A percentile compares a stretch with the other conserved stretches of the same genome.
These are phyloP conservation scores for Piprites chloris DNA, from an alignment of 2,113 vertebrate genomes.

Conservation along the genomic window DNA sequence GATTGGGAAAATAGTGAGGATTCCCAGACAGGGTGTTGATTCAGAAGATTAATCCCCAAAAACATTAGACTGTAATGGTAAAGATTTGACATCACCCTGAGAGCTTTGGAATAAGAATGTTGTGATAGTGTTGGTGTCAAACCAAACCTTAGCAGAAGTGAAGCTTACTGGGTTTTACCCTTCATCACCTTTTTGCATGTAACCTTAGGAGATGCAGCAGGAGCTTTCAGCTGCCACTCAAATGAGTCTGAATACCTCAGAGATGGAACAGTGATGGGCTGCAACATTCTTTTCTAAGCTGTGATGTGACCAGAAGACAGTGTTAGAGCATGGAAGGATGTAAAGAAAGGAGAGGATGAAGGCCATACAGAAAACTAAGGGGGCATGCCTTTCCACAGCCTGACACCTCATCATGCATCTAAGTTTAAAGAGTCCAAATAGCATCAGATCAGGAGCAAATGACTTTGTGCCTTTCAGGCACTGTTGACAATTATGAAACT, in stretches of 20 bases:
- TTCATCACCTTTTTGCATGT: background rate
- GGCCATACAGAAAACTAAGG: background rate
- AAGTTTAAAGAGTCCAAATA: background rate
- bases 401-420: background rate
- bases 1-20: background rate
- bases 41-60: background rate
- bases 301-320: background rate
- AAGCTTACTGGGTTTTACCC: background rate
- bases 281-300: background rate
- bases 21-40: background rate
- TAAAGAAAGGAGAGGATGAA: background rate
- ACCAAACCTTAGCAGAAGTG: background rate
- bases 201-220: background rate
- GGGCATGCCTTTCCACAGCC: background rate
- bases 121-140: background rate
- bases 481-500: background rate
- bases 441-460: background rate
- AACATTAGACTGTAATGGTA: background rate
- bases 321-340: background rate
- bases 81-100: background rate
- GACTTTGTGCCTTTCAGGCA: accelerated
- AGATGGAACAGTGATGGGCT: background rate
- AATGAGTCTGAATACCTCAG: background rate
- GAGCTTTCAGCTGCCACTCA: background rate
- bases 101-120: background rate